These are phyloP conservation scores for Danio kyathit DNA, from an alignment of 2,797 vertebrate species.

Conservation along the genomic window DNA sequence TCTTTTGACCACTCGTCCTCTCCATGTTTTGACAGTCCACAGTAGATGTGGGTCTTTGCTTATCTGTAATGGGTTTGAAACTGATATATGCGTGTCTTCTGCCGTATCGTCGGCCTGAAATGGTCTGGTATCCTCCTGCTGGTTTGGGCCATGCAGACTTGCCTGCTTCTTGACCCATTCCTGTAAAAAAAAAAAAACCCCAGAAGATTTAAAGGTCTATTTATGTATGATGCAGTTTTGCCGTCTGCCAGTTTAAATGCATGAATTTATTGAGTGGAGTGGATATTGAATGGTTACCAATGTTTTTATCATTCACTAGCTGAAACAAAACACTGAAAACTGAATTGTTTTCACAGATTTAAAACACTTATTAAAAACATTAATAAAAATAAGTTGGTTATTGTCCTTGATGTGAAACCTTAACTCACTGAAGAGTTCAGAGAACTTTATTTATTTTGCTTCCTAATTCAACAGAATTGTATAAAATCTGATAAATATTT, in stretches of 20 bases:
- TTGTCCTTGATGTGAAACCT: background rate
- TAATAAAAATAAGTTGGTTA: background rate
- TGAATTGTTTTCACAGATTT: background rate
- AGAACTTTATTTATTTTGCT: too few relatives aligned
- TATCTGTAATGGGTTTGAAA: constrained; percentile 75
- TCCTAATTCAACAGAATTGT: too few relatives aligned
- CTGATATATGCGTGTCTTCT: constrained; percentile 74
- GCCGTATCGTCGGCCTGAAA: constrained; percentile 77
- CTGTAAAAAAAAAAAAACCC: constrained; percentile 60
- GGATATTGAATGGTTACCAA: background rate
- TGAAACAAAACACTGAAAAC: background rate
- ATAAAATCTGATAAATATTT: too few relatives aligned
- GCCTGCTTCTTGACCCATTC: constrained; percentile 80
- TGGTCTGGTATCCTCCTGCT: constrained; percentile 73
- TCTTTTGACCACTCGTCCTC: constrained; percentile 67
- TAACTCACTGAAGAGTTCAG: too few relatives aligned
- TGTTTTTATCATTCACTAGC: background rate
- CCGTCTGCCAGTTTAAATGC: too few relatives aligned
- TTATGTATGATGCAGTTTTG: background rate
- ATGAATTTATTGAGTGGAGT: too few relatives aligned
- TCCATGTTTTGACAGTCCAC: constrained; percentile 69
- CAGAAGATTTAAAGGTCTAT: background rate
- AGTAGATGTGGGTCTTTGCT: constrained; percentile 66
- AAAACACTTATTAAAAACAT: background rate
- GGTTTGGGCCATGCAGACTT: constrained; percentile 77